Evolutionary conservation across 2,888 invertebrate genomes (phyloP), one percentile per base, ranked within the genome.

Genomic region (Homarus gammarus): DNA sequence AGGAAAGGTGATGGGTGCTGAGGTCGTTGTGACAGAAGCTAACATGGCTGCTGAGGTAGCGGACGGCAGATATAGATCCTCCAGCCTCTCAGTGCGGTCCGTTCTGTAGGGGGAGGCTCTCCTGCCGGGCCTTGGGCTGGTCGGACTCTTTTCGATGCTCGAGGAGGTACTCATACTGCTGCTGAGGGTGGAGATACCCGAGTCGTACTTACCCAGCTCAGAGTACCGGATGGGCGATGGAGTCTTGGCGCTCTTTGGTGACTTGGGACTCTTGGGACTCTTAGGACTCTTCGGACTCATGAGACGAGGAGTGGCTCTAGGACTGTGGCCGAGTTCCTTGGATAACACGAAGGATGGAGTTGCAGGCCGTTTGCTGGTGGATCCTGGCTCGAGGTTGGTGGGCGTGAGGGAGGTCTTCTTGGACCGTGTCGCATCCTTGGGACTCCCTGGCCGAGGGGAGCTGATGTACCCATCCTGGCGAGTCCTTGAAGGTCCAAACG

Each of bases 181-280:
- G 86, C 97, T 97, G 96, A 97, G 96, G 8, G 97, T 97, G 0
- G 97, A 97, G 82, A 97, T 94, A 0, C 97, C 97, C 0, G 97
- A 97, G 93, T 97, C 97, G 0, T 97, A 97, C 94, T 97, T 97
- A 0, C 96, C 90, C 96, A 92, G 91, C 92, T 91, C 92, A 18
- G 87, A 79, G 49, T 83, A 89, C 36, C 87, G 77, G 56, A 85
- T 82, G 1, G 83, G 79, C 1, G 91, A 91, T 38, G 89, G 92
- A 18, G 89, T 90, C 33, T 79, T 92, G 86, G 89, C 87, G 27
- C 87, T 78, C 85, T 89, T 91, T 86, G 90, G 92, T 84, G 83
- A 92, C 78, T 75, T 92, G 79, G 96, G 96, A 93, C 96, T 96
- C 89, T 96, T 94, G 84, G 95, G 95, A 92, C 95, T 95, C 95